These are phyloP conservation scores for Dryadula phaetusa DNA, from an alignment of 2,888 invertebrate species.

Conservation along the genomic window DNA sequence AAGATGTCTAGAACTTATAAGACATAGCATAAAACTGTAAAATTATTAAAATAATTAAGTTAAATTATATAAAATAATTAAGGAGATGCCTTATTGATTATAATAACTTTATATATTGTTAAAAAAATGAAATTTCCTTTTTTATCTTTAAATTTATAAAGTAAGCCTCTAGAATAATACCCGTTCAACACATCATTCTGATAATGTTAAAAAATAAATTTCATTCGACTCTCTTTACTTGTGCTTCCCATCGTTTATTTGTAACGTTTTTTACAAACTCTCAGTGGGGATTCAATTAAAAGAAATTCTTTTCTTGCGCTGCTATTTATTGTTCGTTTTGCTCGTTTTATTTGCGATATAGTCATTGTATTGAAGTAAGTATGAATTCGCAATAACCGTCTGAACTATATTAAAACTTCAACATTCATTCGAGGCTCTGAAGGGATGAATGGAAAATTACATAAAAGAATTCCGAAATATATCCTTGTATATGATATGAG, in stretches of 20 bases:
- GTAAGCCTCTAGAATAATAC: conserved; percentile 36
- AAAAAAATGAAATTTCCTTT: no score
- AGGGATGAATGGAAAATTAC: not conserved
- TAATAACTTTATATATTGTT: no score
- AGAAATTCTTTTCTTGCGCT: conserved; percentile 42
- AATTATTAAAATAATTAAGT: no score
- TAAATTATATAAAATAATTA: no score
- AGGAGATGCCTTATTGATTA: no score
- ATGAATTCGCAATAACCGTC: conserved; percentile 6
- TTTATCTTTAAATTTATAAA: no score
- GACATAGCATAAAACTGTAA: no score
- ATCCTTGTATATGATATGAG: not conserved
- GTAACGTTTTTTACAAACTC: conserved; percentile 40
- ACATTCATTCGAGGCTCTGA: conserved; percentile 2
- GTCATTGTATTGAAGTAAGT: conserved; percentile 20
- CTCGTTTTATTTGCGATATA: conserved; percentile 12
- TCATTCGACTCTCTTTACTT: conserved; percentile 43
- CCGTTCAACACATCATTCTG: conserved; percentile 42
- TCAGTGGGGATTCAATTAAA: conserved; percentile 44
- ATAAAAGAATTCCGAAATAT: not conserved
- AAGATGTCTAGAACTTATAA: no score
- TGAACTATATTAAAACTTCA: conserved; percentile 18
- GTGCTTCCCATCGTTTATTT: conserved; percentile 38
- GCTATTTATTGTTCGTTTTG: conserved; percentile 37
- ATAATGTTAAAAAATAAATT: conserved; percentile 47